phyloP scores from a whole-genome alignment of 1,140 invertebrate genomes.

The Pogonognathellus flavescens region DNA sequence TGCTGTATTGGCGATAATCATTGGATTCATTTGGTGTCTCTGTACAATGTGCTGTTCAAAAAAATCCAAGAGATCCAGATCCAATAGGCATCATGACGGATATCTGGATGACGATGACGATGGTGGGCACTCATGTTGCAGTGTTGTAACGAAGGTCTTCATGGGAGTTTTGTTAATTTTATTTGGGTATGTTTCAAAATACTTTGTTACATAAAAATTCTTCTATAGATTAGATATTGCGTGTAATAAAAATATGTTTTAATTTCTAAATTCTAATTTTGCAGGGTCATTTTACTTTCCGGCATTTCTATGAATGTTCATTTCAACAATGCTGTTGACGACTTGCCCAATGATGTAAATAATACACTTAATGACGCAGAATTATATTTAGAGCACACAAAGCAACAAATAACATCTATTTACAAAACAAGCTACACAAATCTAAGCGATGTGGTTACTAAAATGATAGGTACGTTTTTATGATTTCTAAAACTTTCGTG shows the following conservation, averaged over 20 bases:
- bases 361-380: conserved; percentile 1
- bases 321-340: not conserved
- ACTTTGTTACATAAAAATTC: not conserved
- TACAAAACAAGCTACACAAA: not conserved
- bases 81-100: not conserved
- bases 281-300: not conserved
- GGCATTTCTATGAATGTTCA: not conserved
- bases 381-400: not conserved
- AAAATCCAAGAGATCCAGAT: not conserved
- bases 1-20: not conserved
- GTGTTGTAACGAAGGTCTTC: not conserved
- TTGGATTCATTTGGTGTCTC: not conserved
- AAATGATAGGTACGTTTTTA: not conserved
- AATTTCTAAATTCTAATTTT: not conserved
- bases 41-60: not conserved
- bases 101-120: not conserved
- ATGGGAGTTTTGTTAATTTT: not conserved
- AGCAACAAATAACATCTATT: not conserved
- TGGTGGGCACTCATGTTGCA: not conserved
- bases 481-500: too few species aligned
- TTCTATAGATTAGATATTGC: not conserved
- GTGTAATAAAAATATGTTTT: too few species aligned
- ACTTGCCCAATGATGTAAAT: conserved; percentile 20
- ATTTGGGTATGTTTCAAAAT: not conserved
- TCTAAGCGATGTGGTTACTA: not conserved